A percentile compares a stretch with the other conserved stretches of the same genome.
These are phyloP conservation scores for Sylvietta virens DNA, from an alignment of 2,113 vertebrate genomes.

Conservation along the genomic window DNA sequence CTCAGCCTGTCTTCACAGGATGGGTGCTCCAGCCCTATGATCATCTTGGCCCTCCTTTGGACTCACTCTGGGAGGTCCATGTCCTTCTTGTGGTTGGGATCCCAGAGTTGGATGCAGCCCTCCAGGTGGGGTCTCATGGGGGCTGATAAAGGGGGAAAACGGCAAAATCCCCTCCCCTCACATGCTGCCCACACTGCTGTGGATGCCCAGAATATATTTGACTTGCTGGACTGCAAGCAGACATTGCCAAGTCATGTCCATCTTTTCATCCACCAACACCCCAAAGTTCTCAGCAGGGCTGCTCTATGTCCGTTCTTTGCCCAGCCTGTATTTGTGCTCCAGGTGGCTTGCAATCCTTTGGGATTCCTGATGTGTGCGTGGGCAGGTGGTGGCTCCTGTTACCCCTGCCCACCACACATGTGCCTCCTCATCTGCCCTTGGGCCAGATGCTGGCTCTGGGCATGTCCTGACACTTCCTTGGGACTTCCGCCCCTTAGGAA, in stretches of 20 bases:
- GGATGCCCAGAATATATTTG: neutral
- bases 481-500: neutral
- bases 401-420: neutral
- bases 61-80: neutral
- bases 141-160: neutral
- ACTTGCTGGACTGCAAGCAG: neutral
- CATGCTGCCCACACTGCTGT: neutral
- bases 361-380: neutral
- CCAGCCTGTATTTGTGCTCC: neutral
- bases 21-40: neutral
- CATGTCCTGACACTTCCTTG: neutral
- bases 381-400: neutral
- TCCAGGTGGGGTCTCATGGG: neutral
- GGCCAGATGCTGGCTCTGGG: neutral
- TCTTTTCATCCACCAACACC: neutral
- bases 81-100: neutral
- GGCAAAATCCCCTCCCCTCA: fast-evolving
- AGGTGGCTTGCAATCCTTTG: neutral
- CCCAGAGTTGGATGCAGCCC: neutral
- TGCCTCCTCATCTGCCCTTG: neutral
- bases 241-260: neutral
- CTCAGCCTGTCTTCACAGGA: neutral
- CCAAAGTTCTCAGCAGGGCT: neutral
- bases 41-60: neutral
- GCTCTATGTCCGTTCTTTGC: neutral